A percentile compares a stretch with the other conserved stretches of the same genome.
phyloP scores from a whole-genome alignment of 2,888 invertebrate genomes.

The Mimumesa dahlbomi region DNA sequence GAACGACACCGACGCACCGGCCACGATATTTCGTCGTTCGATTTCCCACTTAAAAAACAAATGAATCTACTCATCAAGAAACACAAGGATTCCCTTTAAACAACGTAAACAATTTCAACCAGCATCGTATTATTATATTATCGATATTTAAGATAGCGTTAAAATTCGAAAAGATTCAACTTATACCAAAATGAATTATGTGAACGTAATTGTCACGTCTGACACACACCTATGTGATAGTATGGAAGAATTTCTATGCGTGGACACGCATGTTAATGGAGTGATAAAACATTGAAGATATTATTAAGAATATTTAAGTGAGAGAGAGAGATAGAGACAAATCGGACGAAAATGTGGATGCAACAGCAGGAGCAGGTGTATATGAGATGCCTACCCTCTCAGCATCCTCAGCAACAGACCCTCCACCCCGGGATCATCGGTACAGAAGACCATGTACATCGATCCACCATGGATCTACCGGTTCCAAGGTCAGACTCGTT shows the following conservation, averaged over 20 bases:
- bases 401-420: slow-evolving; percentile 54
- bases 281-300: slow-evolving; percentile 6
- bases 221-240: not conserved
- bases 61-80: not conserved
- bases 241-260: not conserved
- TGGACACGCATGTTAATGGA: no score
- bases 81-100: no score
- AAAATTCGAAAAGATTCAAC: no score
- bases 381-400: slow-evolving; percentile 45
- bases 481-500: slow-evolving; percentile 69
- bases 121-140: no score
- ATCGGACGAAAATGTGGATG: slow-evolving; percentile 67
- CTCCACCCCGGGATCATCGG: slow-evolving; percentile 53
- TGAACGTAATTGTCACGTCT: no score
- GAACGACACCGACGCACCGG: slow-evolving; percentile 33
- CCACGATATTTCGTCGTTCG: not conserved
- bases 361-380: slow-evolving; percentile 56
- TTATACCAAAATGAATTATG: no score
- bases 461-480: slow-evolving; percentile 63
- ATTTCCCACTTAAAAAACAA: not conserved
- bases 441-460: slow-evolving; percentile 41
- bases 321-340: no score
- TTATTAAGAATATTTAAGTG: no score
- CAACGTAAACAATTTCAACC: no score
- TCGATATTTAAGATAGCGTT: no score